Base-by-base conservation (phyloP, 2,113 vertebrate genomes). In the Ameiurus melas region DNA sequence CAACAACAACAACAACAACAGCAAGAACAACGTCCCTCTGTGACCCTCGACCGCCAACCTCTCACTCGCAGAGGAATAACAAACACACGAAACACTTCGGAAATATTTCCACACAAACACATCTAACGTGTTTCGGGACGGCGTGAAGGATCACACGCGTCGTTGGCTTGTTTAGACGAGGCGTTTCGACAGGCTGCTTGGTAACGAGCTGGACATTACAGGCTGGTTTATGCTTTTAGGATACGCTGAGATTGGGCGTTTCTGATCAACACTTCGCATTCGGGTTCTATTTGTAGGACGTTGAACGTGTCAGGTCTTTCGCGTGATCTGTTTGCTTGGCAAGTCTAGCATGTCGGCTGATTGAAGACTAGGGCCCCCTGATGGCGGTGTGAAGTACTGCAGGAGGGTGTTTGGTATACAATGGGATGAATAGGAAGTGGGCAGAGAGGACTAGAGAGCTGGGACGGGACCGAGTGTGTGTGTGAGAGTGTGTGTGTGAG, bases 381-480 rank as follows among this genome's bases (percentile, higher is more conserved):
- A n/a, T 39, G 73, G 36, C 66, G 17, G 62, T n/a, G 58, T 25
- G 57, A 47, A 19, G 87, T 68, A 85, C 55, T 70, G 84, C 90
- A 85, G 86, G 39, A 2, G 30, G 27, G n/a, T 25, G 36, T 53
- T 33, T 27, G 84, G 53, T 58, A 47, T 47, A 85, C 68, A 85
- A 85, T 85, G 71, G 68, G 83, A 79, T 73, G 86, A 87, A 36
- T 85, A 73, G 57, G 79, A 77, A 83, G 79, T 27, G 75, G 83
- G 89, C 87, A 86, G 85, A 43, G 66, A n/a, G 77, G 86, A 90
- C 53, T 77, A 36, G 7, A 30, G 84, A 66, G 88, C 81, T 86
- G 83, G 83, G 90, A 85, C 86, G 85, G 85, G 89, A 80, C 85
- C 83, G 85, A 84, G 92, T 57, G 88, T 33, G 88, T 22, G 75